A percentile compares a stretch with the other conserved stretches of the same genome.
phyloP scores from a whole-genome alignment of 1,140 invertebrate genomes.

The Plodia interpunctella region DNA sequence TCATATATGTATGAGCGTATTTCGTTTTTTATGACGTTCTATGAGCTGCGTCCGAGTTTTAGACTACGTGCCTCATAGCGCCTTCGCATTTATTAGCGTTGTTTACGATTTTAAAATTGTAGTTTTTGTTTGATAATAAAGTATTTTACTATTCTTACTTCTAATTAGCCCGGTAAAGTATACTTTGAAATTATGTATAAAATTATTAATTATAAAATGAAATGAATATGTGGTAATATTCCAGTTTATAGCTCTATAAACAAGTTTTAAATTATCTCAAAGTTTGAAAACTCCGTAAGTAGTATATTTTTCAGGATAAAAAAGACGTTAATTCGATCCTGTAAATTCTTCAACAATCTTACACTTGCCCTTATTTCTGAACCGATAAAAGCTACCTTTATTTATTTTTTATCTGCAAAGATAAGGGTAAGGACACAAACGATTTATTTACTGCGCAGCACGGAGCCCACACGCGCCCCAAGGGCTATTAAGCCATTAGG shows the following conservation, averaged over 20 bases:
- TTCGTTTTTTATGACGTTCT: conserved; percentile 44
- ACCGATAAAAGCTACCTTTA: not conserved
- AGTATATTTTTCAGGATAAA: no score
- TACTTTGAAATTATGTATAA: no score
- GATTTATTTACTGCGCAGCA: conserved; percentile 1
- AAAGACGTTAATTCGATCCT: not conserved
- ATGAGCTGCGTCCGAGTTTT: conserved; percentile 17
- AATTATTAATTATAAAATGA: no score
- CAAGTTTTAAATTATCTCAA: no score
- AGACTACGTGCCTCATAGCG: not conserved
- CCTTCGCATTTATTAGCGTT: not conserved
- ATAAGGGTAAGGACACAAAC: conserved; percentile 7
- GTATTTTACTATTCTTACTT: not conserved
- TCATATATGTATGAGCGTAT: conserved; percentile 42
- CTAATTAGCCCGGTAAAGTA: no score
- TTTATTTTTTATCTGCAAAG: conserved; percentile 1
- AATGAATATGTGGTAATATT: no score
- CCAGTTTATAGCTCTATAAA: no score
- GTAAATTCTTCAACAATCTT: not conserved
- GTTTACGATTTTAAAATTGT: no score
- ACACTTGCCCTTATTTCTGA: not conserved
- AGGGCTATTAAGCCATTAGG: conserved; percentile 53
- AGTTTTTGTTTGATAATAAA: no score
- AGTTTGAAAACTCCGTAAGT: no score
- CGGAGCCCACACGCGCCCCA: conserved; percentile 4